phyloP scores from a whole-genome alignment of 2,113 vertebrate species.

The Azemiops feae region DNA sequence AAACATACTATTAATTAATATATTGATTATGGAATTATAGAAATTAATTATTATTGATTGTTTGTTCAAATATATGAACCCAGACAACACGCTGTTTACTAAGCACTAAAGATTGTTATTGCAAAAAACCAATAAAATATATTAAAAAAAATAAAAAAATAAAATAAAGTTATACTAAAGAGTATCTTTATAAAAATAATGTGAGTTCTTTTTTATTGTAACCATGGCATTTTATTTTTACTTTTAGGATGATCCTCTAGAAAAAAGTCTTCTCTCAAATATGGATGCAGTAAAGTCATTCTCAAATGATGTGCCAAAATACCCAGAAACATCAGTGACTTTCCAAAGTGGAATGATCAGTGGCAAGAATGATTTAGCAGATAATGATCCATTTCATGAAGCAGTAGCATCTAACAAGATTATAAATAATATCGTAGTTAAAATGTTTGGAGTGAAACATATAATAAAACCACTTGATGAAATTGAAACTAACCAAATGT shows the following conservation, averaged over 20 bases:
- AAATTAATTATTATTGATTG: too few relatives aligned
- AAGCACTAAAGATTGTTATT: too few relatives aligned
- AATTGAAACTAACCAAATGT: constrained; percentile 31
- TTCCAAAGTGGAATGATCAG: not conserved
- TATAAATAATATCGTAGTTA: constrained; percentile 15
- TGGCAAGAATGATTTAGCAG: constrained; percentile 28
- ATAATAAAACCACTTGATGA: constrained; percentile 31
- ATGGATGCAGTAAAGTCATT: constrained; percentile 19
- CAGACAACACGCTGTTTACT: too few relatives aligned
- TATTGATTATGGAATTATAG: too few relatives aligned
- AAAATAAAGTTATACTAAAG: not conserved
- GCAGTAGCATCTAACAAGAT: constrained; percentile 34
- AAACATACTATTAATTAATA: too few relatives aligned
- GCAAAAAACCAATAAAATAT: too few relatives aligned
- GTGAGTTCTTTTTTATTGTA: not conserved
- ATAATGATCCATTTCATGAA: constrained; percentile 39
- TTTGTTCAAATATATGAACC: too few relatives aligned
- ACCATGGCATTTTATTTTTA: constrained; percentile 21
- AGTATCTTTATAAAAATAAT: not conserved
- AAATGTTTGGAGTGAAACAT: constrained; percentile 36
- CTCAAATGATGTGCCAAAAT: constrained; percentile 35
- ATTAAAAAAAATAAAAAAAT: too few relatives aligned
- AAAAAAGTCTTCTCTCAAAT: constrained; percentile 45
- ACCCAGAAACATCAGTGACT: constrained; percentile 20
- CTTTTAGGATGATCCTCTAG: constrained; percentile 44